phyloP scores from a whole-genome alignment of 2,797 vertebrate genomes.

The Todus mexicanus region DNA sequence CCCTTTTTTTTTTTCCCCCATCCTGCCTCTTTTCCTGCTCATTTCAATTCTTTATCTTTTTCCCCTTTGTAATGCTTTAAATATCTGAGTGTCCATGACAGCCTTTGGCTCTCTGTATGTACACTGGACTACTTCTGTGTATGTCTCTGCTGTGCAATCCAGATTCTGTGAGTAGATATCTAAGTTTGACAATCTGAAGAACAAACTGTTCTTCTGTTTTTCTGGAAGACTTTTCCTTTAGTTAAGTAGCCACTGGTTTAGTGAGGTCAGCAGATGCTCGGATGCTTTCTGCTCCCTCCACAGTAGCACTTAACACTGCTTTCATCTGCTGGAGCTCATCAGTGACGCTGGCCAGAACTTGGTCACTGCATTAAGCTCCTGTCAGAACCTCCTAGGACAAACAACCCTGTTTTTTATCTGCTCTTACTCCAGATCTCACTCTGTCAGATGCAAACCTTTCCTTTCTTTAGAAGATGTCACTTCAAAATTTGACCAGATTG shows the following conservation, averaged over 20 bases:
- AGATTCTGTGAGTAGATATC: background rate
- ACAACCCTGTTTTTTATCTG: background rate
- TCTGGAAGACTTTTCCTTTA: background rate
- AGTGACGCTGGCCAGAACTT: constrained; percentile 21
- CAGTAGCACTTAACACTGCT: constrained; percentile 23
- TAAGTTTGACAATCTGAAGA: background rate
- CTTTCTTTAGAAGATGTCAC: background rate
- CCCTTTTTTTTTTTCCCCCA: too few species aligned
- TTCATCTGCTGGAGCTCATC: background rate
- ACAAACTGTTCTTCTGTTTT: constrained; percentile 1
- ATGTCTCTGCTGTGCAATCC: background rate
- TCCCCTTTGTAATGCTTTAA: background rate
- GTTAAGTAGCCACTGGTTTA: background rate
- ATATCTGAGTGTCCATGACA: background rate
- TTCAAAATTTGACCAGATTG: background rate
- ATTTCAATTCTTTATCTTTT: background rate
- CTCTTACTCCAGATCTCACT: background rate
- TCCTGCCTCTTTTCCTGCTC: background rate
- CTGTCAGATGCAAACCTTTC: background rate
- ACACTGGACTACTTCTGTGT: background rate
- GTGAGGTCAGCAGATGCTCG: background rate
- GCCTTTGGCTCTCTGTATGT: background rate
- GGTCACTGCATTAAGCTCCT: background rate
- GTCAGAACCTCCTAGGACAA: background rate
- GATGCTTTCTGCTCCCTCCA: background rate